These are phyloP conservation scores for Actenoides lindsayi DNA, from an alignment of 2,113 vertebrate species.

Conservation along the genomic window DNA sequence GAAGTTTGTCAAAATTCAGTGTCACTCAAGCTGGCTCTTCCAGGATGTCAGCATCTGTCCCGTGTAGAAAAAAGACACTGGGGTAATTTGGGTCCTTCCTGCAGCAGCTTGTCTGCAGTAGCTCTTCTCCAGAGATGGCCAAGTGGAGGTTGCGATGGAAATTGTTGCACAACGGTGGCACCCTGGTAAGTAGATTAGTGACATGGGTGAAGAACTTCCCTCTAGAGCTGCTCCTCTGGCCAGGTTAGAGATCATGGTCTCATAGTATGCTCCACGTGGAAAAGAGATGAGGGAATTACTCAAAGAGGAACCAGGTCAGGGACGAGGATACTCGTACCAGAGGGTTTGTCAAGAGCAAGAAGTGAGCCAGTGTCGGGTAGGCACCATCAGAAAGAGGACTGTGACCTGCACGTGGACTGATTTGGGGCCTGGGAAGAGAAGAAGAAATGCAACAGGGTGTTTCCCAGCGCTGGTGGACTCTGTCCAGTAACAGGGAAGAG, in stretches of 20 bases:
- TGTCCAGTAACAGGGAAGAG: not conserved
- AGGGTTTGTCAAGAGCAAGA: not conserved
- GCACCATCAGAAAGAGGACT: not conserved
- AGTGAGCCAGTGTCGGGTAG: not conserved
- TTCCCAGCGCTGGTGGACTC: not conserved
- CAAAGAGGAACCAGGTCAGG: not conserved
- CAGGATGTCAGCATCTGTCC: rapidly evolving
- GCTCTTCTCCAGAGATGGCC: not conserved
- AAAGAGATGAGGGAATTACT: not conserved
- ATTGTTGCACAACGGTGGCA: not conserved
- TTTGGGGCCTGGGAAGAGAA: not conserved
- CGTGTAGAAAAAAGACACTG: not conserved
- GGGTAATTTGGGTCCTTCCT: not conserved
- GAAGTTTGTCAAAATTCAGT: not conserved
- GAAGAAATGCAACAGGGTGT: rapidly evolving
- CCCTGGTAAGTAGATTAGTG: not conserved
- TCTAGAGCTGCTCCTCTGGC: not conserved
- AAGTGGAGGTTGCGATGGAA: not conserved
- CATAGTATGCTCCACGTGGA: not conserved
- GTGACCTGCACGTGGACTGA: not conserved
- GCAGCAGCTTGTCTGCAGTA: not conserved
- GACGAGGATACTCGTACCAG: not conserved
- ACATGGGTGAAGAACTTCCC: not conserved
- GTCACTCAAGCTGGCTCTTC: not conserved
- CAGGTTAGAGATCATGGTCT: not conserved